Evolutionary conservation across 2,888 invertebrate species (phyloP).

Genomic region (Trachelus stipa): DNA sequence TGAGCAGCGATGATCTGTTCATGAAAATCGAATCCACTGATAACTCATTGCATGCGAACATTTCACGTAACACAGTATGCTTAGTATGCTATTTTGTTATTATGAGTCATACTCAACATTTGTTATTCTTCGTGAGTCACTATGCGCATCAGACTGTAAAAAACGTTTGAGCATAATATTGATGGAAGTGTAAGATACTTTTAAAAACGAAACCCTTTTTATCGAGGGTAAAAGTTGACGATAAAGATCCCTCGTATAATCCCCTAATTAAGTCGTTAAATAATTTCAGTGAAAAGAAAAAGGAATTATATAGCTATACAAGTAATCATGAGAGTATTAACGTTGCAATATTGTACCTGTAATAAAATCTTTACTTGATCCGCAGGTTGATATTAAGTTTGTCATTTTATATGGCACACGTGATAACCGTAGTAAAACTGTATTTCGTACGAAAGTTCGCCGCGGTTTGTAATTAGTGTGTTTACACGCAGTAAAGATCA

Average conservation of each 20-base stretch:
- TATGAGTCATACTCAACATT: not conserved
- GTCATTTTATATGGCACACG: not conserved
- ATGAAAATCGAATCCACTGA: not conserved
- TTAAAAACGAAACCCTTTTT: not conserved
- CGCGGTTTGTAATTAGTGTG: conserved; percentile 37
- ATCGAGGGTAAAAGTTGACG: not conserved
- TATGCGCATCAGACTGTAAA: not conserved
- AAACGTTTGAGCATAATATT: not conserved
- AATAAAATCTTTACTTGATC: not conserved
- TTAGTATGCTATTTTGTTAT: not conserved
- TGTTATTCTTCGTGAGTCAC: not conserved
- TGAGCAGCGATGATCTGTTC: not conserved
- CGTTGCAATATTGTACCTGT: not conserved
- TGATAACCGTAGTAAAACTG: not conserved
- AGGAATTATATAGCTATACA: not conserved
- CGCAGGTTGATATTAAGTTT: not conserved
- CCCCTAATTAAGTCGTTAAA: not conserved
- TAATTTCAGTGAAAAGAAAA: not conserved
- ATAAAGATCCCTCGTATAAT: not conserved
- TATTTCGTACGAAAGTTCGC: not conserved
- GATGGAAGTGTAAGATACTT: not conserved
- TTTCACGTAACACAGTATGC: too few relatives aligned
- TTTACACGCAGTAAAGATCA: conserved; percentile 40
- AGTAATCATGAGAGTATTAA: not conserved
- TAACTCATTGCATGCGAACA: too few relatives aligned